Base-by-base conservation (phyloP, 2,113 vertebrate genomes). In the Silurus meridionalis region DNA sequence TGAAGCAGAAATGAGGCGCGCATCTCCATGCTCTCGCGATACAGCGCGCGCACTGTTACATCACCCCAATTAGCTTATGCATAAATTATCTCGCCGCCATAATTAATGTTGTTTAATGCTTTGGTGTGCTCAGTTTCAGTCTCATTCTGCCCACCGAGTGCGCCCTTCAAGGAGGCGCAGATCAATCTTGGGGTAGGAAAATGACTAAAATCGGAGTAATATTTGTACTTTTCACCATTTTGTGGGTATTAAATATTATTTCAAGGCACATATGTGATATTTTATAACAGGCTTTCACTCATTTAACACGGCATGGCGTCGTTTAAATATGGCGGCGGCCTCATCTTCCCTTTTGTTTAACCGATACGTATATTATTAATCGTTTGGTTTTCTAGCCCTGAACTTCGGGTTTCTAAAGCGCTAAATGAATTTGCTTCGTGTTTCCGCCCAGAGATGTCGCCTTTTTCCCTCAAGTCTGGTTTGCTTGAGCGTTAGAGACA, bases 371-470 rank as follows among this genome's bases (percentile, higher is more conserved):
- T 55, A 7, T 69, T 37, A 55, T 55, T 69, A 83, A 55, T 83
- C 25, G 19, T 57, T 83, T 57, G 37, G 17, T 57, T 21, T 63
- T 66, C 46, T 37, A 13, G 21, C 25, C 64, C n/a, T 58, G 50
- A 78, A 87, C 69, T 75, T 80, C 64, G 82, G 72, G 69, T 60
- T 25, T 72, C 67, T 37, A 64, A 11, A 66, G 71, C 74, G 57
- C 28, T 48, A 5, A 63, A 25, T 69, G 48, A 61, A 50, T 53
- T 87, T 89, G 85, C 55, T 85, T 82, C 67, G 53, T 85, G 15
- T 82, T 80, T 87, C 85, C 81, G 77, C 89, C 90, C 87, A 89
- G 87, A 91, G 90, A 90, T 89, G 90, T 90, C 89, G 89, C 88
- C 87, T 91, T 91, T 75, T 85, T 83, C 87, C 87, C 87, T 86